Conservation (phyloP, 2,113 vertebrate genomes). For the Dasyprocta punctata region DNA sequence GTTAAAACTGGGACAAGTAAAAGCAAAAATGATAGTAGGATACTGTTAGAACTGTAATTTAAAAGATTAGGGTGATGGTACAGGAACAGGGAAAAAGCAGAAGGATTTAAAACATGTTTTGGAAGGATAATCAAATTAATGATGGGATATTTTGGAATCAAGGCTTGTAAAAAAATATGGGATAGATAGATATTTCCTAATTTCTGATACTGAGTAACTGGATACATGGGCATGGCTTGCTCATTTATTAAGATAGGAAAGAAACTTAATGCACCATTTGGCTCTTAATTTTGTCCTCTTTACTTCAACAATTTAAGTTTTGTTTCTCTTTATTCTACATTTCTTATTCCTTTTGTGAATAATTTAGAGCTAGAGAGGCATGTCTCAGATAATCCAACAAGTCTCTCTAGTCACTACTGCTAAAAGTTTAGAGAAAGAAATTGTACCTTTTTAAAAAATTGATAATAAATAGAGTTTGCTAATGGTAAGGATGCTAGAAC, state of each 20-base stretch:
- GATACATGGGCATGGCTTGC: not conserved
- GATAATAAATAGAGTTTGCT: not conserved
- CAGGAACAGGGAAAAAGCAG: not conserved
- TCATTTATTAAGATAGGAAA: not conserved
- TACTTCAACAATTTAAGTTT: not conserved
- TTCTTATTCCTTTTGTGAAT: not conserved
- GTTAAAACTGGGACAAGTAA: not conserved
- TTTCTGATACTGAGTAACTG: not conserved
- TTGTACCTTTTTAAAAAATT: not conserved
- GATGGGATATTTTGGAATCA: not conserved
- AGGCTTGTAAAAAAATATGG: not conserved
- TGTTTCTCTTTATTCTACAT: not conserved
- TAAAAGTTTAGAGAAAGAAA: not conserved
- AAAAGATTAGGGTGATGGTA: not conserved
- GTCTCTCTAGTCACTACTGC: not conserved
- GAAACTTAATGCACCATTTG: not conserved
- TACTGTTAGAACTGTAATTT: not conserved
- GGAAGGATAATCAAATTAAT: not conserved
- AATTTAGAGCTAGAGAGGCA: not conserved
- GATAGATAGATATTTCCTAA: not conserved
- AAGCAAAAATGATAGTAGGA: not conserved
- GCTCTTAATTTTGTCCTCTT: not conserved
- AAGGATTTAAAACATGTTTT: not conserved
- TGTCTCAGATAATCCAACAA: not conserved
- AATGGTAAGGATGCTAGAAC: not conserved